A percentile compares a stretch with the other conserved stretches of the same genome.
phyloP scores from a whole-genome alignment of 2,888 invertebrate genomes.

The Folsomia candida region DNA sequence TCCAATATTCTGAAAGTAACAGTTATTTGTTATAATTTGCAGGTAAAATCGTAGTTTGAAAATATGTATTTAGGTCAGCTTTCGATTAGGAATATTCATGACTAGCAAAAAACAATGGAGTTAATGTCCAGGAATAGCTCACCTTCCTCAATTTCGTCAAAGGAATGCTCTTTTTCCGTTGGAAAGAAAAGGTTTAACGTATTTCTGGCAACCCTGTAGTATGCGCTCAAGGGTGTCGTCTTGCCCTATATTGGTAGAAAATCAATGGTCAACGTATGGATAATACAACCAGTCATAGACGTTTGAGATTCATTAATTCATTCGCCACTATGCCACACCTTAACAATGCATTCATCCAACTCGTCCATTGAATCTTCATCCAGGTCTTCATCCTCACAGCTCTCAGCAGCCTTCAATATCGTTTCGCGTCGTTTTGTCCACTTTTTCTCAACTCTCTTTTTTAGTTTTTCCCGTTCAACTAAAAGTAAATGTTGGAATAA shows the following conservation, averaged over 20 bases:
- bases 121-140: no score
- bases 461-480: constrained; percentile 72
- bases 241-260: constrained; percentile 60
- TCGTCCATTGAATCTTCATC: constrained; percentile 58
- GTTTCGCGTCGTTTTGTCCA: constrained; percentile 67
- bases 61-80: no score
- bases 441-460: constrained; percentile 69
- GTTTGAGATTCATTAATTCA: no score
- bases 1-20: constrained; percentile 89
- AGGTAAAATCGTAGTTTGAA: no score
- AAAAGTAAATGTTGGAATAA: constrained; percentile 31
- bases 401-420: constrained; percentile 55
- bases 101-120: no score
- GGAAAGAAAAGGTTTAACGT: constrained; percentile 78
- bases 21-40: no score
- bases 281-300: not conserved
- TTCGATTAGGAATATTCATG: no score
- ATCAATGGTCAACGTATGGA: not conserved
- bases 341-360: constrained; percentile 73
- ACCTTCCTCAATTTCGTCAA: constrained; percentile 72
- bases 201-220: constrained; percentile 76
- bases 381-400: constrained; percentile 52
- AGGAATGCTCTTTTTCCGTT: constrained; percentile 62
- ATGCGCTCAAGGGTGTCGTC: constrained; percentile 75
- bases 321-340: constrained; percentile 57